A percentile compares a stretch with the other conserved stretches of the same genome.
Conservation (phyloP, 2,113 vertebrate genomes). For the Bungarus multicinctus region DNA sequence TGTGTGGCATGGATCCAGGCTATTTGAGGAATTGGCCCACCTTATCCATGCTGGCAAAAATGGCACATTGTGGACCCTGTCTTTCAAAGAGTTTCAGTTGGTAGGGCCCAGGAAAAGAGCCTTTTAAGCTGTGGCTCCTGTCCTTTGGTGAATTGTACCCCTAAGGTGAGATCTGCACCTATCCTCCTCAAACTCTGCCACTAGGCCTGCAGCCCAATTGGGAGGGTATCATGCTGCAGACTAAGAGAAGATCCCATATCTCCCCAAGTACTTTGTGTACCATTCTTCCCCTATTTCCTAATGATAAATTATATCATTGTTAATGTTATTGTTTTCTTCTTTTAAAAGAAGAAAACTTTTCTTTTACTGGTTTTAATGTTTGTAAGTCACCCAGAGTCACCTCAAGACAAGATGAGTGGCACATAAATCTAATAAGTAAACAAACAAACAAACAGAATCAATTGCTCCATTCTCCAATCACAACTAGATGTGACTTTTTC, state of each 20-base stretch:
- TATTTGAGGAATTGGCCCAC: neutral
- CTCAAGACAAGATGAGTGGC: neutral
- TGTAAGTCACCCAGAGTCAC: neutral
- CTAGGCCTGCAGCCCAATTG: rapidly evolving
- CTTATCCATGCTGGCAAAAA: neutral
- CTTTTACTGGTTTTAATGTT: neutral
- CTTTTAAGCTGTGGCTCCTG: neutral
- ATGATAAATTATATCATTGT: neutral
- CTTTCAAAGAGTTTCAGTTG: neutral
- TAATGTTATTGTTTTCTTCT: neutral
- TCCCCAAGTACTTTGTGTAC: neutral
- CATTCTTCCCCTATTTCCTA: neutral
- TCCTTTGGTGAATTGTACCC: neutral
- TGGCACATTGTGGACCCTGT: neutral
- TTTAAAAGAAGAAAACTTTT: no score
- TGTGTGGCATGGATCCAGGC: neutral
- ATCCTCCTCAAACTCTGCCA: neutral
- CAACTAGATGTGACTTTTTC: neutral
- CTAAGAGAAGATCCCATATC: neutral
- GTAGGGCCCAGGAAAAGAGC: neutral
- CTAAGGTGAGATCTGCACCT: neutral
- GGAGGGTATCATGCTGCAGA: neutral
- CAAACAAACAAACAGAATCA: neutral
- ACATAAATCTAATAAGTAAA: neutral
- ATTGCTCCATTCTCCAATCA: neutral